These are phyloP conservation scores for Sinella curviseta DNA, from an alignment of 1,140 invertebrate genomes.

Conservation along the genomic window DNA sequence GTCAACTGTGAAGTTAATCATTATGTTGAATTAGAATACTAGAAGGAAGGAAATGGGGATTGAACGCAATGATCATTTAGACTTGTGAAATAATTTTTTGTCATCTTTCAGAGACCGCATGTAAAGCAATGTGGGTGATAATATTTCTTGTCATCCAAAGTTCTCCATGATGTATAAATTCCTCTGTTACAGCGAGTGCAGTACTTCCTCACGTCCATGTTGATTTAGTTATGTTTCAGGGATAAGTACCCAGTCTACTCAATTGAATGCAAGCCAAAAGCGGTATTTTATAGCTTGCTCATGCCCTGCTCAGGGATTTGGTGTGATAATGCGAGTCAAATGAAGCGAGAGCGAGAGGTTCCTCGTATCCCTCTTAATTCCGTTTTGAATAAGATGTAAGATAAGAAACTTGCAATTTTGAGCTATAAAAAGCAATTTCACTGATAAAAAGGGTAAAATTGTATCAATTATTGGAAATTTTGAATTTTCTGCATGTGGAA, in stretches of 20 bases:
- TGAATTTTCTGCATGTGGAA: not conserved
- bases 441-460: not conserved
- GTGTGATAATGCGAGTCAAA: no score
- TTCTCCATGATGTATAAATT: not conserved
- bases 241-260: not conserved
- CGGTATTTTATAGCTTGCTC: not conserved
- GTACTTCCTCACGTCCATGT: not conserved
- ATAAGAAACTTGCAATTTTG: not conserved
- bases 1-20: not conserved
- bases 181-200: not conserved
- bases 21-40: not conserved
- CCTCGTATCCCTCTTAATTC: no score
- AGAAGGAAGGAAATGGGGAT: not conserved
- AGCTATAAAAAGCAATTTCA: not conserved
- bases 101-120: not conserved
- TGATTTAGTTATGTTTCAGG: not conserved
- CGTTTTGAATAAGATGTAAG: not conserved
- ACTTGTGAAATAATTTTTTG: not conserved
- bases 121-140: slow-evolving; percentile 14
- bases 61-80: not conserved
- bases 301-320: no score
- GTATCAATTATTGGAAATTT: not conserved
- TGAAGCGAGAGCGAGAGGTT: no score
- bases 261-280: not conserved
- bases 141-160: not conserved